phyloP scores from a whole-genome alignment of 2,797 vertebrate genomes.

The Lacerta bilineata region DNA sequence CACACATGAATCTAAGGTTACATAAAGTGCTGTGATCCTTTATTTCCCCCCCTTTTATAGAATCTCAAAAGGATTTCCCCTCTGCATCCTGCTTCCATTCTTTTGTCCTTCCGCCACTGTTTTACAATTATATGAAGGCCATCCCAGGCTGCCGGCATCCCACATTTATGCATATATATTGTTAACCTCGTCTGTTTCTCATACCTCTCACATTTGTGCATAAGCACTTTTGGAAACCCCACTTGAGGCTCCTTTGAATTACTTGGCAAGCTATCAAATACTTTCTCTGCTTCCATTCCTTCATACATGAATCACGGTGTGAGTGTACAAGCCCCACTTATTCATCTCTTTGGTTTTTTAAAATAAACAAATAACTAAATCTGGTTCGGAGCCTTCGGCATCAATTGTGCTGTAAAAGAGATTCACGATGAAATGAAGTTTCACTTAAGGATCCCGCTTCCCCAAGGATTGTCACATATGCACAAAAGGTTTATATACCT shows the following conservation, averaged over 20 bases:
- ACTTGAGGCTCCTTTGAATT: constrained; percentile 27
- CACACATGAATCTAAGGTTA: neutral
- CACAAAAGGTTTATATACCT: neutral
- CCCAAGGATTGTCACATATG: neutral
- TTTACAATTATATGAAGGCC: constrained; percentile 15
- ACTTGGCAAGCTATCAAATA: constrained; percentile 31
- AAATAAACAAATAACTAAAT: neutral
- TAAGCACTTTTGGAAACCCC: constrained; percentile 5
- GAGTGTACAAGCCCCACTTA: neutral
- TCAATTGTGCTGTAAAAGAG: neutral
- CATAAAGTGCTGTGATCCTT: constrained; percentile 13
- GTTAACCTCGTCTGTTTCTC: constrained; percentile 40
- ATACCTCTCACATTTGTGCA: constrained; percentile 40
- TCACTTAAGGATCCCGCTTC: neutral
- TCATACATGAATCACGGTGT: constrained; percentile 1
- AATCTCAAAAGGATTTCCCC: constrained; percentile 6
- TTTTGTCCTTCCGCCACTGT: neutral
- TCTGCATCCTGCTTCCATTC: constrained; percentile 6
- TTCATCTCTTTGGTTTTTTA: constrained; percentile 20
- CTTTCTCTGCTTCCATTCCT: neutral
- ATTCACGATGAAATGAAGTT: neutral
- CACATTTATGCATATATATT: constrained; percentile 4
- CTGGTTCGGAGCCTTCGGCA: neutral
- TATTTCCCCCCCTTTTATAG: neutral
- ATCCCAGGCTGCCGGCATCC: neutral